These are phyloP conservation scores for Harpegnathos saltator DNA, from an alignment of 1,140 invertebrate species.

Conservation along the genomic window DNA sequence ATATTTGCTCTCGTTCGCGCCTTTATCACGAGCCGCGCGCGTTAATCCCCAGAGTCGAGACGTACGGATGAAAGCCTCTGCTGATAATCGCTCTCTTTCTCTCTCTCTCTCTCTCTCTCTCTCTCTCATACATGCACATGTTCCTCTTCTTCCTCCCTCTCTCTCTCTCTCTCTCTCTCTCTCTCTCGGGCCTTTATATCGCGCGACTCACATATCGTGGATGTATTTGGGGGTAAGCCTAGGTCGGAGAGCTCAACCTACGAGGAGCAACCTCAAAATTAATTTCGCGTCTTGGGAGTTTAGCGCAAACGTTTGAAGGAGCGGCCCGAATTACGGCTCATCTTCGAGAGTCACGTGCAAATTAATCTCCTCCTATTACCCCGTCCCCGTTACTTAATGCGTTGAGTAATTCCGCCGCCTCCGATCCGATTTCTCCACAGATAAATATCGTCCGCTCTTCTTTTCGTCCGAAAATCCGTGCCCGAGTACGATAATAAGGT, in stretches of 20 bases:
- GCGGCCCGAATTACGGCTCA: slow-evolving; percentile 23
- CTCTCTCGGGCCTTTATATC: background rate
- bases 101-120: background rate
- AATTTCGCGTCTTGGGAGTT: slow-evolving; percentile 64
- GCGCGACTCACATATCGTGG: background rate
- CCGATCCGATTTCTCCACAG: no score
- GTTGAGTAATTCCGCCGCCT: background rate
- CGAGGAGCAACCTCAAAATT: slow-evolving; percentile 63
- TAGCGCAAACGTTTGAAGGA: slow-evolving; percentile 47
- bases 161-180: no score
- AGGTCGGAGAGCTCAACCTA: no score
- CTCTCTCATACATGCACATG: background rate
- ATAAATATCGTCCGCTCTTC: no score
- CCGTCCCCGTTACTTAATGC: background rate
- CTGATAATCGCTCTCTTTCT: no score
- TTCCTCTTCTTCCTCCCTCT: background rate
- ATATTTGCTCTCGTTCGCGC: background rate
- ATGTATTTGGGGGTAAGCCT: background rate
- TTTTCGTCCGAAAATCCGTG: no score
- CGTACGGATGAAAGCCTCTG: no score
- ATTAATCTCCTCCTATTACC: slow-evolving; percentile 33
- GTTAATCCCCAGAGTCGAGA: background rate
- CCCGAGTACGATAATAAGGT: no score
- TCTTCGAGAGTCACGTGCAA: slow-evolving; percentile 39
- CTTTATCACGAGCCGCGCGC: background rate